These are phyloP conservation scores for Cyprinus carpio DNA, from an alignment of 2,113 vertebrate genomes.

Conservation along the genomic window DNA sequence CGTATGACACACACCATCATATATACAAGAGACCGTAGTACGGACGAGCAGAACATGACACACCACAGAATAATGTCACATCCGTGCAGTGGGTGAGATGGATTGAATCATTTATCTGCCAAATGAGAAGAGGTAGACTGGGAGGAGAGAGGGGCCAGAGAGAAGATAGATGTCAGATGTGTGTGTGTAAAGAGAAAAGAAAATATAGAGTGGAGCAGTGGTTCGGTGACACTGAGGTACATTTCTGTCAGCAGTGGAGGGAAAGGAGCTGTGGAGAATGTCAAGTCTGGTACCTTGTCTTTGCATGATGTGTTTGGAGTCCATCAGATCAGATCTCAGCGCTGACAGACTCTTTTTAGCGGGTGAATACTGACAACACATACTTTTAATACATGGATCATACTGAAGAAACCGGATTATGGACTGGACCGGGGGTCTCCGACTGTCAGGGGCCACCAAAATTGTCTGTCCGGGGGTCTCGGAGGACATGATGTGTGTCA, in stretches of 20 bases:
- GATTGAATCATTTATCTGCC: slow-evolving; percentile 30
- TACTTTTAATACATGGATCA: neutral
- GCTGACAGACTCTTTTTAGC: slow-evolving; percentile 18
- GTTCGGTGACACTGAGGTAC: slow-evolving; percentile 25
- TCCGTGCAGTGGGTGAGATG: neutral
- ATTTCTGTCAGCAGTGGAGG: slow-evolving; percentile 48
- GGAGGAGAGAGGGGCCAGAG: neutral
- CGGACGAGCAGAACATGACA: neutral
- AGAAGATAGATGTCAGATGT: slow-evolving; percentile 19
- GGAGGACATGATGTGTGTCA: neutral
- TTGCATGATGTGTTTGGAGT: slow-evolving; percentile 43
- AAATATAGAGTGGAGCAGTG: slow-evolving; percentile 25
- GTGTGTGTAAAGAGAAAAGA: slow-evolving; percentile 4
- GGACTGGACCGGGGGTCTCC: neutral
- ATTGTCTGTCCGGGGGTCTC: neutral
- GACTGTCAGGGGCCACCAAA: neutral
- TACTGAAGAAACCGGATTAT: neutral
- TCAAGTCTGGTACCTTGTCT: slow-evolving; percentile 17
- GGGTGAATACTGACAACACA: neutral
- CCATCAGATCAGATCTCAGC: slow-evolving; percentile 42
- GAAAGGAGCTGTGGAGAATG: slow-evolving; percentile 20
- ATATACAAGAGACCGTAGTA: neutral
- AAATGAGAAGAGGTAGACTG: neutral
- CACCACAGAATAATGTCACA: neutral
- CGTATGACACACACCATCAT: neutral